Conservation (phyloP, 1,140 invertebrate genomes). For the Plectrocnemia conspersa region DNA sequence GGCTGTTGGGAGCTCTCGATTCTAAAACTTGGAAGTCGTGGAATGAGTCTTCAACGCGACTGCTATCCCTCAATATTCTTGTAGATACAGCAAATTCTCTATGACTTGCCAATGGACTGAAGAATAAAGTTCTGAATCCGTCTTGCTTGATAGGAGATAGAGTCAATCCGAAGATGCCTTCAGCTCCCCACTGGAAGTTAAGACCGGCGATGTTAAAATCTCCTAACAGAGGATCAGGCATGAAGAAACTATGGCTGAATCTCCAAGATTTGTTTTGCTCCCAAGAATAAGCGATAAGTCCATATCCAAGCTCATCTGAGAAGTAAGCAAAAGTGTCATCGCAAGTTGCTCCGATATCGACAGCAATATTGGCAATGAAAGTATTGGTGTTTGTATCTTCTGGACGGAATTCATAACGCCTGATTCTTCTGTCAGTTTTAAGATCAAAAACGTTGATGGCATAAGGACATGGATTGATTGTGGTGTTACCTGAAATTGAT, state of each 20-base stretch:
- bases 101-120: constrained; percentile 70
- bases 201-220: constrained; percentile 73
- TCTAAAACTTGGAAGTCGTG: constrained; percentile 66
- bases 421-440: constrained; percentile 63
- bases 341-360: constrained; percentile 69
- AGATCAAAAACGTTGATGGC: constrained; percentile 72
- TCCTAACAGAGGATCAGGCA: constrained; percentile 71
- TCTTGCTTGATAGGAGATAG: constrained; percentile 60
- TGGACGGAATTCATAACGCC: constrained; percentile 63
- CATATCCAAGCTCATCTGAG: constrained; percentile 76
- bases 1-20: constrained; percentile 59
- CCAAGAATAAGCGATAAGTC: constrained; percentile 73
- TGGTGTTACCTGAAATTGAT: constrained; percentile 52
- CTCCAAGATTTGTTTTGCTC: constrained; percentile 71
- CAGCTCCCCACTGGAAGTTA: constrained; percentile 77
- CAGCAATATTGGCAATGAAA: constrained; percentile 76
- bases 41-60: constrained; percentile 61
- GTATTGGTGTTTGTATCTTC: constrained; percentile 71
- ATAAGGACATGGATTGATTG: constrained; percentile 67
- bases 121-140: constrained; percentile 66
- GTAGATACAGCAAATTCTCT: constrained; percentile 75
- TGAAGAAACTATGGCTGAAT: constrained; percentile 68
- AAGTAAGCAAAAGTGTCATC: constrained; percentile 75
- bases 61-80: constrained; percentile 61
- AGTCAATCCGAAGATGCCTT: constrained; percentile 76